Conservation (phyloP, 2,888 invertebrate species). For the Antheraea assamensis region DNA sequence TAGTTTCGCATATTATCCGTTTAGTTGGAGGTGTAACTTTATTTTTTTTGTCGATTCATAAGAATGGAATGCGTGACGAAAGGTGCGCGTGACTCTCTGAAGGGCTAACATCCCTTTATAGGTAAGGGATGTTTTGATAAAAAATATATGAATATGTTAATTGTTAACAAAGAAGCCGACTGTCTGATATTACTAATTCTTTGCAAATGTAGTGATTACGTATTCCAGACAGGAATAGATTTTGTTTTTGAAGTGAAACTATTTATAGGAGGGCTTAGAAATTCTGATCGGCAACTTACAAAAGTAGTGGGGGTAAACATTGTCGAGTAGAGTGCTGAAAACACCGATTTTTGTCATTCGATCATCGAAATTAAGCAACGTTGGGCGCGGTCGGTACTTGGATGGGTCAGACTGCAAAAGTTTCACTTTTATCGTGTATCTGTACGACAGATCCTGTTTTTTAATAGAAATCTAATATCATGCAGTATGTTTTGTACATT, state of each 20-base stretch:
- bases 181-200: not conserved
- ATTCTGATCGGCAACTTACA: too few relatives aligned
- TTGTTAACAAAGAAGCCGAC: constrained; percentile 3
- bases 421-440: too few relatives aligned
- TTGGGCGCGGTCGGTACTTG: too few relatives aligned
- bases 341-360: too few relatives aligned
- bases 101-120: not conserved
- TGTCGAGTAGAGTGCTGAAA: too few relatives aligned
- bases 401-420: too few relatives aligned
- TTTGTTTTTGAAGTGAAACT: not conserved
- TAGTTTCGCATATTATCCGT: not conserved
- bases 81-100: constrained; percentile 9
- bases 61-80: constrained; percentile 24
- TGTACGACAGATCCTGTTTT: not conserved
- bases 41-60: constrained; percentile 17
- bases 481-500: too few relatives aligned
- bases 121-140: constrained; percentile 7
- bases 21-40: not conserved
- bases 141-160: constrained; percentile 11
- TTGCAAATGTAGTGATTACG: not conserved
- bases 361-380: too few relatives aligned
- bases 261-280: too few relatives aligned
- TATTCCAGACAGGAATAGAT: not conserved
- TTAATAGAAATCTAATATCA: not conserved
- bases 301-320: too few relatives aligned